Evolutionary conservation across 2,797 vertebrate species (phyloP).

Genomic region (Chelonia mydas): DNA sequence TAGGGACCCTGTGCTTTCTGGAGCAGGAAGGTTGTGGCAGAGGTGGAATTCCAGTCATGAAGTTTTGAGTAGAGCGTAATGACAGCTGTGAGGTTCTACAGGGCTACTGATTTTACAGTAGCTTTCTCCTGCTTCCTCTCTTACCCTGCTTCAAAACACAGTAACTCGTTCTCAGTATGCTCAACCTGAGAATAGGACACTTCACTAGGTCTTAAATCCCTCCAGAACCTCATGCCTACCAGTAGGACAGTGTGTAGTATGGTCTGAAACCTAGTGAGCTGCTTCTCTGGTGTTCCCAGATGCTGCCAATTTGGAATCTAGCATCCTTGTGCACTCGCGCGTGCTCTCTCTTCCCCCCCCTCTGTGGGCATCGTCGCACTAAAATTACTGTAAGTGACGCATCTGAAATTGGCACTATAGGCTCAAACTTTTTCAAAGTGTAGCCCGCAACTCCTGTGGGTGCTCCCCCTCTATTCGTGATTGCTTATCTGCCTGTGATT

Average conservation of each 20-base stretch:
- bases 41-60: no score
- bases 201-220: neutral
- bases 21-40: neutral
- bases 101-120: neutral
- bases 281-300: neutral
- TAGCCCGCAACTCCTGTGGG: neutral
- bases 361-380: neutral
- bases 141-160: neutral
- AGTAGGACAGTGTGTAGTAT: neutral
- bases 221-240: neutral
- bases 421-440: neutral
- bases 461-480: neutral
- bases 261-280: neutral
- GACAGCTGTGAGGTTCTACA: neutral
- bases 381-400: neutral
- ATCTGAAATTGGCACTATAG: neutral
- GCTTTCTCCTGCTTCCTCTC: rapidly evolving
- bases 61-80: neutral
- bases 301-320: neutral
- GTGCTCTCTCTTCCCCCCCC: no score
- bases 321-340: no score
- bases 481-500: neutral
- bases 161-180: neutral
- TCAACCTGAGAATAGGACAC: neutral
- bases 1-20: neutral